These are phyloP conservation scores for Hippocampus mohnikei DNA, from an alignment of 2,113 vertebrate genomes.

Conservation along the genomic window DNA sequence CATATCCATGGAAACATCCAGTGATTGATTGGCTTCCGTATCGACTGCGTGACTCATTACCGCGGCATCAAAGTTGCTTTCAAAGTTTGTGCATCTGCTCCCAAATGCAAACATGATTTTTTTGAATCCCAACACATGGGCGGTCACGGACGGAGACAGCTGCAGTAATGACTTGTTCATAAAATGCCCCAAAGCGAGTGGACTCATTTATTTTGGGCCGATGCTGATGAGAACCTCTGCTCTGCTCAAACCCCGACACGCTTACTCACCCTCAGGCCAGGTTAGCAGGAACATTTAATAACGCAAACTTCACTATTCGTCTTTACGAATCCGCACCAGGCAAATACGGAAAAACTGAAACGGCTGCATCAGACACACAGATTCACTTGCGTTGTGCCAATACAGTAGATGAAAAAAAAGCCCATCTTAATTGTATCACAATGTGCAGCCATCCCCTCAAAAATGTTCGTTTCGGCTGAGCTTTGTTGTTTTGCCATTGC, in stretches of 20 bases:
- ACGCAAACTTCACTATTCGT: not conserved
- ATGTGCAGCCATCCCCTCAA: too few relatives aligned
- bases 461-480: not conserved
- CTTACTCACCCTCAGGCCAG: not conserved
- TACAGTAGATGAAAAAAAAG: not conserved
- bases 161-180: conserved; percentile 26
- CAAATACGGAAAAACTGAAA: not conserved
- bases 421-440: too few relatives aligned
- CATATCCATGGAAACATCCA: not conserved
- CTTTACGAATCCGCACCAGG: not conserved
- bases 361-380: not conserved
- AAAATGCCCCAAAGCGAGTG: conserved; percentile 10
- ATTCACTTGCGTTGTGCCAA: not conserved
- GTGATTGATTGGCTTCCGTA: not conserved
- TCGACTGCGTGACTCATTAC: not conserved
- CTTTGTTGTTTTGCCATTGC: not conserved
- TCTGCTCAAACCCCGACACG: not conserved
- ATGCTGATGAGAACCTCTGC: not conserved
- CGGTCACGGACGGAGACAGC: not conserved
- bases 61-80: not conserved
- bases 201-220: not conserved
- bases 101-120: not conserved
- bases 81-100: not conserved
- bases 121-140: not conserved
- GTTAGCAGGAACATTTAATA: conserved; percentile 1